These are phyloP conservation scores for Threskiornis aethiopicus DNA, from an alignment of 2,797 vertebrate species.

Conservation along the genomic window DNA sequence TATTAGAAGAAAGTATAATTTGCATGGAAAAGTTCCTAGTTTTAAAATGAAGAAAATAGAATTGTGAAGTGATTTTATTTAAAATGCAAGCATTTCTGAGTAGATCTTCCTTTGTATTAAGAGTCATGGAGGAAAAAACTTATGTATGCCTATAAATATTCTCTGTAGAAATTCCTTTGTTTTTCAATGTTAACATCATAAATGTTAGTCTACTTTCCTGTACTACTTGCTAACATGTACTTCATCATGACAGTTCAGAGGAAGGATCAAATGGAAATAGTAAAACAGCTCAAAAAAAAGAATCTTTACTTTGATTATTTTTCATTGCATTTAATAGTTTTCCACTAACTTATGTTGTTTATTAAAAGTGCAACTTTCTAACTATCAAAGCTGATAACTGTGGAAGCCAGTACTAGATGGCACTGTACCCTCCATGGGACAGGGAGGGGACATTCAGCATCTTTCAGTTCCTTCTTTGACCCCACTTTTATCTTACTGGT, in stretches of 20 bases:
- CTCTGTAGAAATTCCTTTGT: not conserved
- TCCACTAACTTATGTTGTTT: not conserved
- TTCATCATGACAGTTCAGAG: not conserved
- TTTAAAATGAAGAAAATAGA: slow-evolving; percentile 1
- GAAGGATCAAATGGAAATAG: not conserved
- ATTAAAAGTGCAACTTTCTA: not conserved
- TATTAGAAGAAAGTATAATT: slow-evolving; percentile 29
- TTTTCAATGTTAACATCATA: not conserved
- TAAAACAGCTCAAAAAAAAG: not conserved
- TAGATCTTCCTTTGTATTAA: not conserved
- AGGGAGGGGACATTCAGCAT: not conserved
- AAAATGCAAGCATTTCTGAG: not conserved
- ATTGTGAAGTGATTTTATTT: slow-evolving; percentile 1
- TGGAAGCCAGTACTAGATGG: not conserved
- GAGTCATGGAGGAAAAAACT: not conserved
- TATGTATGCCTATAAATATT: not conserved
- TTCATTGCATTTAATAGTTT: not conserved
- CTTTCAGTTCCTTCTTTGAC: not conserved
- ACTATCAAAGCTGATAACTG: accelerated
- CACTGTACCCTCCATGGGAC: not conserved
- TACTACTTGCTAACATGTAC: not conserved
- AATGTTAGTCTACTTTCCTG: not conserved
- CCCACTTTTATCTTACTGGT: too few species aligned
- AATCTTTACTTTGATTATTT: not conserved
- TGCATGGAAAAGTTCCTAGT: slow-evolving; percentile 14